A percentile compares a stretch with the other conserved stretches of the same genome.
Evolutionary conservation across 2,113 vertebrate species (phyloP).

Genomic region (Clinocottus analis): DNA sequence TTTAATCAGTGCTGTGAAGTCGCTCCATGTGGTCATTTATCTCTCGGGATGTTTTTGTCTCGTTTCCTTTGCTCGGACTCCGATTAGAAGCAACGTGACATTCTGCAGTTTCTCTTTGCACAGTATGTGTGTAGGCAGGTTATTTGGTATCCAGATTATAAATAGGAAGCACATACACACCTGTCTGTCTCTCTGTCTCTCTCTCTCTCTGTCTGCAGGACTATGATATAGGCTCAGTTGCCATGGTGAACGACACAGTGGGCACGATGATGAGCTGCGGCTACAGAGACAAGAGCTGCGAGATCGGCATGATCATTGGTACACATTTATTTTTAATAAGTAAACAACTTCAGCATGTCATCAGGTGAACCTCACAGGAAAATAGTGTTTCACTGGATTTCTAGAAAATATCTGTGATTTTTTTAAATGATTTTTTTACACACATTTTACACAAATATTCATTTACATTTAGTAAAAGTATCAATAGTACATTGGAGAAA

Average conservation of each 20-base stretch:
- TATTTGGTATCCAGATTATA: conserved; percentile 3
- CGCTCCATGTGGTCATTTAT: background rate
- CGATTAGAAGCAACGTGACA: background rate
- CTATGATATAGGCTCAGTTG: conserved; percentile 80
- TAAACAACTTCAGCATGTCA: background rate
- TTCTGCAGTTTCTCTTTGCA: conserved; percentile 9
- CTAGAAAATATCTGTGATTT: background rate
- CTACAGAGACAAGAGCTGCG: conserved; percentile 75
- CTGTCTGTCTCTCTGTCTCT: background rate
- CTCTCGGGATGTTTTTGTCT: background rate
- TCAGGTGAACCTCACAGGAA: background rate
- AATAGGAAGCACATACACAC: conserved; percentile 22
- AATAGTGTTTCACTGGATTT: background rate
- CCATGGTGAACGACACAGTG: conserved; percentile 89
- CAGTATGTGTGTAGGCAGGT: background rate
- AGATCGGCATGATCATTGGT: conserved; percentile 87
- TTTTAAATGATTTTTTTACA: too few species aligned
- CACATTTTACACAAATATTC: too few species aligned
- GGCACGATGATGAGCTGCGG: conserved; percentile 90
- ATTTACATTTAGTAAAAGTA: background rate
- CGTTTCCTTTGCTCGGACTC: background rate
- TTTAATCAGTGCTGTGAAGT: background rate
- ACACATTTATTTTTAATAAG: conserved; percentile 33
- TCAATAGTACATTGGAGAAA: background rate
- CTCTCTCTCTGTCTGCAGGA: conserved; percentile 69